These are phyloP conservation scores for Heterodera carotae DNA, from an alignment of 1,140 invertebrate species.

Conservation along the genomic window DNA sequence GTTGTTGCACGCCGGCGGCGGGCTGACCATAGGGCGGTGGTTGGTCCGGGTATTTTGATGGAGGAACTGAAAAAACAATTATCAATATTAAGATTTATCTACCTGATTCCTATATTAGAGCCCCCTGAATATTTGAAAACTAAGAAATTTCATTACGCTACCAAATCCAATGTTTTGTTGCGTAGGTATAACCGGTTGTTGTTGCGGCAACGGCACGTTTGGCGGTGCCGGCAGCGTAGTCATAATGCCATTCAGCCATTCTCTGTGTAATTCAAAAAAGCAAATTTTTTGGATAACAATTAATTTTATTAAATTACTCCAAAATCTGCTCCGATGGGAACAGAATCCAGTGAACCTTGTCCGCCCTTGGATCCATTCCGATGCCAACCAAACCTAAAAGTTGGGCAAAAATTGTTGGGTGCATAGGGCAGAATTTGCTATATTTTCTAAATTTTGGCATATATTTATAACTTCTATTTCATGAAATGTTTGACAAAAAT, in stretches of 20 bases:
- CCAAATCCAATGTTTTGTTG: background rate
- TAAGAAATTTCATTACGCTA: too few relatives aligned
- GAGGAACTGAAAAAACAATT: slow-evolving; percentile 34
- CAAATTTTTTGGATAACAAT: background rate
- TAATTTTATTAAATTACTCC: slow-evolving; percentile 38
- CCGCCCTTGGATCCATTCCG: slow-evolving; percentile 57
- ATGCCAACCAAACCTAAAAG: slow-evolving; percentile 55
- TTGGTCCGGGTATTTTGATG: slow-evolving; percentile 42
- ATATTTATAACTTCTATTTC: too few relatives aligned
- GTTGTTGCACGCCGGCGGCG: slow-evolving; percentile 2
- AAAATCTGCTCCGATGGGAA: slow-evolving; percentile 56
- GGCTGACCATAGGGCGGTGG: slow-evolving; percentile 32
- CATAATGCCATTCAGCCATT: slow-evolving; percentile 57
- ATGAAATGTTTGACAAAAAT: too few relatives aligned
- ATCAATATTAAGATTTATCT: slow-evolving; percentile 1
- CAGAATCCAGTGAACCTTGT: slow-evolving; percentile 59
- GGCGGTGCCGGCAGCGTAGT: slow-evolving; percentile 52
- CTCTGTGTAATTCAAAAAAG: slow-evolving; percentile 28
- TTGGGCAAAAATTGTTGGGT: too few relatives aligned
- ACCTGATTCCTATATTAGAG: too few relatives aligned
- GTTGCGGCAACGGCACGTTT: slow-evolving; percentile 37
- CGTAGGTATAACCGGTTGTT: background rate
- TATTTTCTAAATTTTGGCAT: too few relatives aligned
- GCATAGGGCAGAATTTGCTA: too few relatives aligned
- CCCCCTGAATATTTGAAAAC: too few relatives aligned